These are phyloP conservation scores for Falco punctatus DNA, from an alignment of 2,113 vertebrate species.

Conservation along the genomic window DNA sequence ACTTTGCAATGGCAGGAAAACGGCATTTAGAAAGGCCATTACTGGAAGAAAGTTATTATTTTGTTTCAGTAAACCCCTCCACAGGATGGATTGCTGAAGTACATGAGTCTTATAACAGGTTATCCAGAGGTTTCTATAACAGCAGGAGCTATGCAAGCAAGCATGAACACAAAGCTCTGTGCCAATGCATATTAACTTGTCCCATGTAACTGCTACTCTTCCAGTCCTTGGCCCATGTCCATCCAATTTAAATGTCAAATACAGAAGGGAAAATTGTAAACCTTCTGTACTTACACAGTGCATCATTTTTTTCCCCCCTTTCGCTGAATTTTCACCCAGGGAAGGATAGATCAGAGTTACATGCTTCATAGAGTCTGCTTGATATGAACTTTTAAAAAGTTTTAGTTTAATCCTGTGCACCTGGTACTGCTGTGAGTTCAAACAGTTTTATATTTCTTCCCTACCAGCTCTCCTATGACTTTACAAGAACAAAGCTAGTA, in stretches of 20 bases:
- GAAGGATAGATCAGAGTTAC: background rate
- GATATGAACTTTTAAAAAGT: background rate
- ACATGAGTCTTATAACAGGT: background rate
- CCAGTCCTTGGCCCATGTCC: conserved; percentile 15
- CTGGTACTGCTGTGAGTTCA: conserved; percentile 31
- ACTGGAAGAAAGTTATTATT: background rate
- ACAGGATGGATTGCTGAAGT: background rate
- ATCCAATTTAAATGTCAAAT: conserved; percentile 31
- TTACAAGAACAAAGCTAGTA: conserved; percentile 45
- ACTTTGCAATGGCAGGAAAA: background rate
- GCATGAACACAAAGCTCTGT: background rate
- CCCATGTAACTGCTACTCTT: conserved; percentile 9
- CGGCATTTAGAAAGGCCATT: background rate
- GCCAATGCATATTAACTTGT: conserved; percentile 28
- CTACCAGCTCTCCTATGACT: conserved; percentile 21
- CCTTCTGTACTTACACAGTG: background rate
- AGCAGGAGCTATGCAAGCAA: conserved; percentile 22
- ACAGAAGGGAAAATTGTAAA: conserved; percentile 23
- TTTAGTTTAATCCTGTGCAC: conserved; percentile 36
- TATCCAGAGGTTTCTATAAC: conserved; percentile 20
- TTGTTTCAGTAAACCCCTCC: background rate
- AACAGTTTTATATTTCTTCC: conserved; percentile 22
- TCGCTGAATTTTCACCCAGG: conserved; percentile 2
- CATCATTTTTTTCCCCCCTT: background rate
- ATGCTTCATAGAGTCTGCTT: background rate